Base-by-base conservation (phyloP, 2,113 vertebrate species). In the Onychostoma macrolepis region DNA sequence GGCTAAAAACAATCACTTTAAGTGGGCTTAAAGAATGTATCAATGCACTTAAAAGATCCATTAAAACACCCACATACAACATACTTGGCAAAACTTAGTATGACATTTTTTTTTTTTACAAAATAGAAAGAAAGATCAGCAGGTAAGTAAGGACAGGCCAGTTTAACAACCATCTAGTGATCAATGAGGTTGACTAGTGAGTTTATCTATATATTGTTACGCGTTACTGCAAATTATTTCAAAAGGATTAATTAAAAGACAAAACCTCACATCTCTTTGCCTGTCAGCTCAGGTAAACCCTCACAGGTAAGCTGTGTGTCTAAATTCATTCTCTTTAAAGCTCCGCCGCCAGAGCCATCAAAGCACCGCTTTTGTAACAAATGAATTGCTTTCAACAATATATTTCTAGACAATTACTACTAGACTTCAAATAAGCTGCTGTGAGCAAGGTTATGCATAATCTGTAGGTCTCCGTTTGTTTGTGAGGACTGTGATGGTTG, bases 351-450 rank as follows among this genome's bases (percentile, higher is more conserved):
- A n/a, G 8, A n/a, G 21, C 38, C 72, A 75, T 75, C 24, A 75
- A 75, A 75, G 72, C 38, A n/a, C 36, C 1, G 38, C 38, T 75
- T 75, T 75, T 45, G 4, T 75, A 45, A 45, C 41, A 75, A 75
- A 75, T 43, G 1, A 67, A 67, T 67, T 67, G 26, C 63, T 28
- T 75, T 75, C 41, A 75, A 75, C n/a, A 75, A 45, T 75, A 17
- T 45, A 75, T 75, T 75, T 26, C 41, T 43, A 75, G 41, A 45
- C 41, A 75, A 75, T 43, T 75, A 75, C 72, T 45, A 43, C 38
- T 75, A 43, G 72, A n/a, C 41, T 43, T 43, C 72, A 43, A 26
- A 75, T 26, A 24, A 75, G 24, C 72, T 15, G 72, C 41, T 45
- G 12, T 41, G 12, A 43, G n/a, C 12, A 75, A 75, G 12, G 72